Percentiles rank a stretch among this genome's conserved stretches.
phyloP scores from a whole-genome alignment of 2,113 vertebrate genomes.

The Xiphophorus couchianus region DNA sequence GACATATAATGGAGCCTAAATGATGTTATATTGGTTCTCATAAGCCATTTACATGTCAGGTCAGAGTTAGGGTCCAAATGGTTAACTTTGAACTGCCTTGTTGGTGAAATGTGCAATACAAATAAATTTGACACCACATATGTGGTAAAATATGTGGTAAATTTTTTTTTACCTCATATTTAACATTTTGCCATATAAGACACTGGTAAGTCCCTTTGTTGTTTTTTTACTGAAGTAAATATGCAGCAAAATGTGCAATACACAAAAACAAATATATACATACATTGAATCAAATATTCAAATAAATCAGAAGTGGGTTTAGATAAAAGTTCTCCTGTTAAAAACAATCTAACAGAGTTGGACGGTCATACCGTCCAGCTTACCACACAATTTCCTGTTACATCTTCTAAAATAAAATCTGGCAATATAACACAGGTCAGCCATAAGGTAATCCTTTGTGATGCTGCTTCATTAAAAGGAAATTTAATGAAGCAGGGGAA shows the following conservation, averaged over 20 bases:
- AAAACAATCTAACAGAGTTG: not conserved
- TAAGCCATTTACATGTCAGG: too few relatives aligned
- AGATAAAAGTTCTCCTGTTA: not conserved
- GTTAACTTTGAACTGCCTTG: too few relatives aligned
- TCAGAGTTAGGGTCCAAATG: too few relatives aligned
- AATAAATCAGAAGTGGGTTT: not conserved
- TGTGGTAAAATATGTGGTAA: too few relatives aligned
- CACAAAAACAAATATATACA: not conserved
- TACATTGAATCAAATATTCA: not conserved
- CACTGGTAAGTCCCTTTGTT: not conserved
- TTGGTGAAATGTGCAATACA: too few relatives aligned
- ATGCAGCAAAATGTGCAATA: not conserved
- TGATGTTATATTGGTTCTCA: too few relatives aligned
- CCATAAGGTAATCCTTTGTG: too few relatives aligned
- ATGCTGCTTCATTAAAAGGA: not conserved
- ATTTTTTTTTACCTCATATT: not conserved
- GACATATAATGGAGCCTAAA: too few relatives aligned
- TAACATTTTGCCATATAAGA: not conserved
- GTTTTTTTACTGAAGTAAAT: not conserved
- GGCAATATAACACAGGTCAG: too few relatives aligned
- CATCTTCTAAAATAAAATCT: slow-evolving; percentile 15
- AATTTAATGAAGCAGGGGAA: not conserved
- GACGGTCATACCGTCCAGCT: not conserved
- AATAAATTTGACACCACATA: not conserved
- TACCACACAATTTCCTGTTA: not conserved